Base-by-base conservation (phyloP, 2,797 vertebrate genomes). In the Acanthurus tractus region DNA sequence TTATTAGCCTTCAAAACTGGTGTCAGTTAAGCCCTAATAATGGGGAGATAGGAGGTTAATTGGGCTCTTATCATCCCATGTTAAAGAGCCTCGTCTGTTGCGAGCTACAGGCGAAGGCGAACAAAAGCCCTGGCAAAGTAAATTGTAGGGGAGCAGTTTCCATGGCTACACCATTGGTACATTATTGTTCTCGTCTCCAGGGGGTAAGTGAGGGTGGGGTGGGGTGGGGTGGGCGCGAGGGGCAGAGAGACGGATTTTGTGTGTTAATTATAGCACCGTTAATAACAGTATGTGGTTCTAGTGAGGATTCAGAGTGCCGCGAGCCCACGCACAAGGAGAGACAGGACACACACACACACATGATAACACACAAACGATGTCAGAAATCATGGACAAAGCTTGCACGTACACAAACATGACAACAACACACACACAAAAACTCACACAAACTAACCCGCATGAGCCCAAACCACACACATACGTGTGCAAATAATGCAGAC, bases 71-170 rank as follows among this genome's bases (percentile, higher is more conserved):
- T 85, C 79, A 78, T n/a, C 14, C 12, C 67, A 54, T 40, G 57
- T 58, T 81, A 54, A 84, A 86, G 63, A 55, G 46, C 50, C 58
- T 80, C 52, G 55, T 86, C 81, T 79, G 75, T 74, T 50, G 68
- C 44, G 70, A 78, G 75, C 62, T 79, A 72, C 61, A 84, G 67
- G 65, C 64, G 5, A 74, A 85, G 29, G 81, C 84, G 83, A 90
- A 92, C 81, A 93, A 94, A 90, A 85, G 90, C 76, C 64, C 53
- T 40, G 66, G 79, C 68, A 84, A 86, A 87, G 79, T 74, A 83
- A 93, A 93, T 89, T 90, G 90, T 86, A 88, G 89, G 85, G 90
- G 84, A 93, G 77, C 74, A 3, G 91, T 92, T 94, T 79, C 92
- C 85, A 94, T 95, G 91, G 94, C 84, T 90, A 94, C 95, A 40